Evolutionary conservation across 2,113 vertebrate species (phyloP).

Genomic region (Hippoglossus stenolepis): DNA sequence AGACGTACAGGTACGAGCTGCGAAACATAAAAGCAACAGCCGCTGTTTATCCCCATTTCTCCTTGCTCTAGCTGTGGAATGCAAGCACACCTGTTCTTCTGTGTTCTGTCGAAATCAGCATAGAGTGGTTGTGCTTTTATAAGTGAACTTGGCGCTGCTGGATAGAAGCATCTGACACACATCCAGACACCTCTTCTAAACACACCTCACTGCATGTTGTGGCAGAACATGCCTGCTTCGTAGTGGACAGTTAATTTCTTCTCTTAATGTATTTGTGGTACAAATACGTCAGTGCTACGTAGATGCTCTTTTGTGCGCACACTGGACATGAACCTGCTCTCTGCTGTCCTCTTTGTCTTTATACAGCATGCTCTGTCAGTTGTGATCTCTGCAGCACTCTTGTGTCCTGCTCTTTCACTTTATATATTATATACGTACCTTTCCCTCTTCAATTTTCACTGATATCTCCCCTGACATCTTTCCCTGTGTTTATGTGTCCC

Average conservation of each 20-base stretch:
- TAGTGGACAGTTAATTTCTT: conserved; percentile 33
- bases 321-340: conserved; percentile 39
- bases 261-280: conserved; percentile 46
- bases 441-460: conserved; percentile 51
- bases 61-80: conserved; percentile 60
- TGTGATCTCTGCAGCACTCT: conserved; percentile 22
- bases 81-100: conserved; percentile 48
- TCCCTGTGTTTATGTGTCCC: conserved; percentile 29
- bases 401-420: conserved; percentile 45
- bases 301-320: conserved; percentile 39
- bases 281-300: conserved; percentile 62
- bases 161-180: conserved; percentile 36
- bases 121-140: conserved; percentile 51
- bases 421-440: conserved; percentile 46
- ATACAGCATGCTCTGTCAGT: conserved; percentile 55
- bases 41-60: conserved; percentile 27
- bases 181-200: conserved; percentile 31
- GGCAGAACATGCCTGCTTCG: conserved; percentile 41
- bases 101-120: conserved; percentile 42
- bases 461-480: conserved; percentile 45
- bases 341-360: conserved; percentile 31
- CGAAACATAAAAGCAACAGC: conserved; percentile 5
- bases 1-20: conserved; percentile 82
- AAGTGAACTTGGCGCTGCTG: conserved; percentile 45
- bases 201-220: conserved; percentile 69